Conservation (phyloP, 2,888 invertebrate genomes). For the Microplitis manilae region DNA sequence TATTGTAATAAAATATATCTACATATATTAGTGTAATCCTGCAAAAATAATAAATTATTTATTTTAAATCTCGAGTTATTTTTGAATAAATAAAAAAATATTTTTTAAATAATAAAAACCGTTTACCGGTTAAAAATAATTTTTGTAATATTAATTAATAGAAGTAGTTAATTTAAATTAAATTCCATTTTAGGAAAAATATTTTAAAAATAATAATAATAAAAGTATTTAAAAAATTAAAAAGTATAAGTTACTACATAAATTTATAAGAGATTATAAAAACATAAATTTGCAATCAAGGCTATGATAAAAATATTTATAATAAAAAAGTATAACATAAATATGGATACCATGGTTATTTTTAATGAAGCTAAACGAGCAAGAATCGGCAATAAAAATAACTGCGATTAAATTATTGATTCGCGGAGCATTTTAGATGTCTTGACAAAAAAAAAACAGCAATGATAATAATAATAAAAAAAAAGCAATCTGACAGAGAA, state of each 20-base stretch:
- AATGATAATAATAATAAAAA: background rate
- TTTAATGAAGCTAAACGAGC: slow-evolving; percentile 4
- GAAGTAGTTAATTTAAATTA: too few relatives aligned
- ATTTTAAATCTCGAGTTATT: too few relatives aligned
- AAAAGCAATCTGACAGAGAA: slow-evolving; percentile 38
- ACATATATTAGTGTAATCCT: slow-evolving; percentile 7
- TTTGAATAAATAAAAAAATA: too few relatives aligned
- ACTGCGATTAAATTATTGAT: background rate
- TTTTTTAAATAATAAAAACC: too few relatives aligned
- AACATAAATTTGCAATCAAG: background rate
- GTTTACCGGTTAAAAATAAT: too few relatives aligned
- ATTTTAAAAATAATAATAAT: background rate
- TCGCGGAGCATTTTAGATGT: background rate
- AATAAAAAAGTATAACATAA: slow-evolving; percentile 10
- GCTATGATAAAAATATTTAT: background rate
- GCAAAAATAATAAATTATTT: background rate
- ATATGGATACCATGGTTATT: background rate
- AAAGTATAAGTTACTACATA: background rate
- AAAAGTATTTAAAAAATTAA: background rate
- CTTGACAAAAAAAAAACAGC: slow-evolving; percentile 24
- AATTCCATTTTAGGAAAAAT: background rate
- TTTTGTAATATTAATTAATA: too few relatives aligned
- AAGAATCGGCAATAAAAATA: slow-evolving; percentile 31
- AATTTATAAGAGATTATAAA: slow-evolving; percentile 7
- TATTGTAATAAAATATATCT: slow-evolving; percentile 3